These are phyloP conservation scores for Mus spretus DNA, from an alignment of 2,797 vertebrate genomes.

Conservation along the genomic window DNA sequence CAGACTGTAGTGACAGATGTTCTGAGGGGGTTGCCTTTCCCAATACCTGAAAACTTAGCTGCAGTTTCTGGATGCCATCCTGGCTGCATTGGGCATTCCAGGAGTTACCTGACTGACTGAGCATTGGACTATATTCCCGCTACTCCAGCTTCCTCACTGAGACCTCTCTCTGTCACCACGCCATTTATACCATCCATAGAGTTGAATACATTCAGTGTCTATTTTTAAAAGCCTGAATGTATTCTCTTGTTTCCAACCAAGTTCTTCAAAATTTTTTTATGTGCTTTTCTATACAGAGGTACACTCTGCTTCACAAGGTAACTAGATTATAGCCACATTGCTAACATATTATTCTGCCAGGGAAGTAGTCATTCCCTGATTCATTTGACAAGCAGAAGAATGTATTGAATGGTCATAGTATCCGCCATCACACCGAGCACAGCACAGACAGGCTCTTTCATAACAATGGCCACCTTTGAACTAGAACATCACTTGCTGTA, in stretches of 20 bases:
- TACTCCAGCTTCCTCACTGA: background rate
- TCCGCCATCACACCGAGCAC: background rate
- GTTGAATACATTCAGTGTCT: background rate
- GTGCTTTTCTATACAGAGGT: background rate
- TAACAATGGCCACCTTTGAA: background rate
- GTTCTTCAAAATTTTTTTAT: background rate
- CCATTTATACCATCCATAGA: background rate
- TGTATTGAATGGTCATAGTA: no score
- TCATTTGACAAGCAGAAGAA: background rate
- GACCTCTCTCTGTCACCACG: background rate
- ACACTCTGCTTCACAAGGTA: background rate
- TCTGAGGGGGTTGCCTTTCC: background rate
- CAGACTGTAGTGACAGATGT: background rate
- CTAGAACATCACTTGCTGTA: background rate
- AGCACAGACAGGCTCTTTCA: background rate
- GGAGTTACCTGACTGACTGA: background rate
- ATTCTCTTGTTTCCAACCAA: background rate
- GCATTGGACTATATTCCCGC: accelerated
- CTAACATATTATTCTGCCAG: background rate
- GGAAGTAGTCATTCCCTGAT: background rate
- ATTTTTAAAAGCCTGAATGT: background rate
- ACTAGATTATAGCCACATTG: accelerated
- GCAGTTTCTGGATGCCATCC: accelerated
- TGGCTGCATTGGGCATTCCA: no score
- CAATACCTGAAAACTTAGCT: background rate